Conservation (phyloP, 2,797 vertebrate genomes). For the Aplochiton taeniatus region DNA sequence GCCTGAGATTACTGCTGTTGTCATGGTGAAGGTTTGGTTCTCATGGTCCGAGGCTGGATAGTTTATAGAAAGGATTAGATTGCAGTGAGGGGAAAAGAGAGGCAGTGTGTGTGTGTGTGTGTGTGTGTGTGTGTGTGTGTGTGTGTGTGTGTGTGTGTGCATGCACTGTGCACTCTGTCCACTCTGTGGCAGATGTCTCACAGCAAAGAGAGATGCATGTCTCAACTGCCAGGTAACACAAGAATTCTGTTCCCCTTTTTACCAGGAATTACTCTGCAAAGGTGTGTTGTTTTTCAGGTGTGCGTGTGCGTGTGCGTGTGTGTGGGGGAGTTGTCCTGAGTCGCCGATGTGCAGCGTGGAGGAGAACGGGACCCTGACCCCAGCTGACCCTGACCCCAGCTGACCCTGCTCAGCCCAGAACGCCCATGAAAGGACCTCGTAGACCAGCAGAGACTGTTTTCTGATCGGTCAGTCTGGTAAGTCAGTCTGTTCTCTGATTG, state of each 20-base stretch:
- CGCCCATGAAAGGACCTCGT: constrained; percentile 3
- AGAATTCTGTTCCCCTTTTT: constrained; percentile 29
- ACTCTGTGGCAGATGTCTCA: constrained; percentile 22
- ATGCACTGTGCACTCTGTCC: too few species aligned
- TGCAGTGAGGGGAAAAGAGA: background rate
- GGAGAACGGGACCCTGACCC: constrained; percentile 61
- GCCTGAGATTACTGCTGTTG: constrained; percentile 3
- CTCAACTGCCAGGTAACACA: constrained; percentile 41
- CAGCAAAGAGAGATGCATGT: constrained; percentile 25
- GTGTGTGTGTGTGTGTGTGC: constrained; percentile 1
- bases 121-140: constrained; percentile 3
- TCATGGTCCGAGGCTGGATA: background rate
- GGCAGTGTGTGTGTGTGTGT: constrained; percentile 14
- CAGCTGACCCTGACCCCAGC: constrained; percentile 67
- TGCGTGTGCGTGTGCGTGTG: constrained; percentile 6
- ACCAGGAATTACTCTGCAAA: background rate
- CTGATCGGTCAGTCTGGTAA: too few species aligned
- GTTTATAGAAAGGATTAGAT: constrained; percentile 6
- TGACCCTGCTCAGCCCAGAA: constrained; percentile 60
- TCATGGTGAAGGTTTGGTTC: constrained; percentile 9
- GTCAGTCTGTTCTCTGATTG: too few species aligned
- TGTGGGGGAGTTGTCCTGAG: constrained; percentile 29
- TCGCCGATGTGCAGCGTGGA: background rate
- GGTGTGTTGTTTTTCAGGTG: background rate
- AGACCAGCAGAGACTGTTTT: too few species aligned